Percentiles rank a stretch among this genome's conserved stretches.
phyloP scores from a whole-genome alignment of 2,888 invertebrate species.

The Chesias legatella region DNA sequence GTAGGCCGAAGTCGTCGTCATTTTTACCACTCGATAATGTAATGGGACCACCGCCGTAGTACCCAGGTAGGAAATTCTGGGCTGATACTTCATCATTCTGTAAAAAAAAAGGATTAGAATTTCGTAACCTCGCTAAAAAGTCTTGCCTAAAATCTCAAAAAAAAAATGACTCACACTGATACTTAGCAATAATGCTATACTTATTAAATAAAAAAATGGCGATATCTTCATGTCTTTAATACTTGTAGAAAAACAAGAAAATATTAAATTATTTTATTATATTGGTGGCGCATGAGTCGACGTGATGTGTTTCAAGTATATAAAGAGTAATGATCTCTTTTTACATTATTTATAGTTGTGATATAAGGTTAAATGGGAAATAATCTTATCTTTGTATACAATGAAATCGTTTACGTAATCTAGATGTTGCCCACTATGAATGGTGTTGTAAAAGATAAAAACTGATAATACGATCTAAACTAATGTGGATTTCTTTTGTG shows the following conservation, averaged over 20 bases:
- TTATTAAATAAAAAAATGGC: conserved; percentile 7
- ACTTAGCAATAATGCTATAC: conserved; percentile 10
- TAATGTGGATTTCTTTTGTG: too few species aligned
- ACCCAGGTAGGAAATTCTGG: conserved; percentile 29
- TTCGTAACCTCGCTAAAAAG: too few species aligned
- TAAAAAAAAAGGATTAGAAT: conserved; percentile 7
- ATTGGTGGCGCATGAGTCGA: conserved; percentile 11
- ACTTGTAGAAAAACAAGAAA: neutral
- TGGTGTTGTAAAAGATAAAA: too few species aligned
- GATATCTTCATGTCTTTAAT: conserved; percentile 18
- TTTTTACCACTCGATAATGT: conserved; percentile 28
- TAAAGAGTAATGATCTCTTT: conserved; percentile 10
- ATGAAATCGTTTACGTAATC: neutral
- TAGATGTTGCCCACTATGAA: too few species aligned
- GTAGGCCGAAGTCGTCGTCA: conserved; percentile 50
- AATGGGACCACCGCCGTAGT: conserved; percentile 39
- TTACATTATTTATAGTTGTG: conserved; percentile 10
- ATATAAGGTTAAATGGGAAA: conserved; percentile 6
- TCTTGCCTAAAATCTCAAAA: neutral
- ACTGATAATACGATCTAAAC: too few species aligned
- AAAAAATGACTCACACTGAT: conserved; percentile 16
- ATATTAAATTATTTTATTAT: conserved; percentile 1
- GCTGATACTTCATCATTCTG: conserved; percentile 39
- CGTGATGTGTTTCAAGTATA: conserved; percentile 4
- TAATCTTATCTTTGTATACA: conserved; percentile 17